Evolutionary conservation across 2,797 vertebrate genomes (phyloP), one percentile per base, ranked within the genome.

Genomic region (Pyrocephalus nanus): DNA sequence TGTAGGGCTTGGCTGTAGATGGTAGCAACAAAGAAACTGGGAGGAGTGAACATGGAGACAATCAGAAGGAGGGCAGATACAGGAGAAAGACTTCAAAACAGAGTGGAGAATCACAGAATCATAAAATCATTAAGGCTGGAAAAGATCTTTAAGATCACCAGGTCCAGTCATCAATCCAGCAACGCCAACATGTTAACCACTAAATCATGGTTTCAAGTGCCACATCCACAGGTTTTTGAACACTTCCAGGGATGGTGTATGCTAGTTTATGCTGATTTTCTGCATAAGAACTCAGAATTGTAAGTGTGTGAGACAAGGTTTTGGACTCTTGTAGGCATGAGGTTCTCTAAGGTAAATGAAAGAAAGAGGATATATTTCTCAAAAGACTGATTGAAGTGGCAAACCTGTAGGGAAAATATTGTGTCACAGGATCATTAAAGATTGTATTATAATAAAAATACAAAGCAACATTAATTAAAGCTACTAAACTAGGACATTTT

Each of bases 371-470:
- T 54, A 2, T 58, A 25, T 66, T 85, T 90, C 79, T 79, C n/a
- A 55, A 26, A 48, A 73, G 57, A 38, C 30, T 61, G 66, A 61
- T 11, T 43, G 38, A 82, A 84, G 30, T 54, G 32, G 45, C 15
- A 80, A 34, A 80, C 21, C 48, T 79, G 6, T 71, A 43, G 26
- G 38, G 57, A 70, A 85, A 71, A 64, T 45, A 70, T 8, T 36
- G 14, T 81, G 34, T 74, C 55, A 27, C 20, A 53, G 40, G 36
- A 73, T 85, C 74, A 32, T 73, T 72, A 58, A 83, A 58, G 40
- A 64, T 53, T 89, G 21, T 7, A 50, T 55, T 87, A 51, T 60
- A 89, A 71, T 36, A 73, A 51, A 79, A 94, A 76, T 45, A 34
- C 27, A 47, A 88, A 75, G 58, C 8, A 6, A 72, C 12, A 65